phyloP scores from a whole-genome alignment of 1,140 invertebrate species.

The Notospermus geniculatus region DNA sequence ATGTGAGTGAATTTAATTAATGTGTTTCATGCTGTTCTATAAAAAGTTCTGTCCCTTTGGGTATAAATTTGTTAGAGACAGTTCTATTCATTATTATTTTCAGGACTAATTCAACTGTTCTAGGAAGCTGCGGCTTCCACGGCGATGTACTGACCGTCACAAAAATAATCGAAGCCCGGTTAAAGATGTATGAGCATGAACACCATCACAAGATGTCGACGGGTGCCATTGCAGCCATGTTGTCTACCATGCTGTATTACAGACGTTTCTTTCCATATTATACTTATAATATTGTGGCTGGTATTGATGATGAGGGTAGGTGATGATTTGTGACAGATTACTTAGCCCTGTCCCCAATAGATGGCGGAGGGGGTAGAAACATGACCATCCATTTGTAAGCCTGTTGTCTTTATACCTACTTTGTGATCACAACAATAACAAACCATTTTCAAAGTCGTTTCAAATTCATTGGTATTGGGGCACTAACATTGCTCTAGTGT shows the following conservation, averaged over 20 bases:
- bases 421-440: too few relatives aligned
- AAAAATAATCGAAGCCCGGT: conserved; percentile 77
- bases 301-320: conserved; percentile 65
- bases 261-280: conserved; percentile 99
- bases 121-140: conserved; percentile 93
- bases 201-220: conserved; percentile 93
- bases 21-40: conserved; percentile 6
- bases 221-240: conserved; percentile 87
- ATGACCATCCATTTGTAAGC: too few relatives aligned
- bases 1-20: too few relatives aligned
- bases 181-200: conserved; percentile 91
- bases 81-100: conserved; percentile 26
- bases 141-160: conserved; percentile 94
- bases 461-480: too few relatives aligned
- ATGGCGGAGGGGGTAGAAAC: too few relatives aligned
- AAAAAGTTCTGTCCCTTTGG: conserved; percentile 11
- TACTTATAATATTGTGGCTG: conserved; percentile 90
- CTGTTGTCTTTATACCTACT: too few relatives aligned
- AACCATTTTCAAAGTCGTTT: too few relatives aligned
- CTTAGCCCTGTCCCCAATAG: too few relatives aligned
- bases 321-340: too few relatives aligned
- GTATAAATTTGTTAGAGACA: background rate
- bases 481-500: too few relatives aligned
- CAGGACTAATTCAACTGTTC: conserved; percentile 74
- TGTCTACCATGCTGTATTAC: conserved; percentile 94